Evolutionary conservation across 2,113 vertebrate genomes (phyloP).

Genomic region (Psammodynastes pulverulentus): DNA sequence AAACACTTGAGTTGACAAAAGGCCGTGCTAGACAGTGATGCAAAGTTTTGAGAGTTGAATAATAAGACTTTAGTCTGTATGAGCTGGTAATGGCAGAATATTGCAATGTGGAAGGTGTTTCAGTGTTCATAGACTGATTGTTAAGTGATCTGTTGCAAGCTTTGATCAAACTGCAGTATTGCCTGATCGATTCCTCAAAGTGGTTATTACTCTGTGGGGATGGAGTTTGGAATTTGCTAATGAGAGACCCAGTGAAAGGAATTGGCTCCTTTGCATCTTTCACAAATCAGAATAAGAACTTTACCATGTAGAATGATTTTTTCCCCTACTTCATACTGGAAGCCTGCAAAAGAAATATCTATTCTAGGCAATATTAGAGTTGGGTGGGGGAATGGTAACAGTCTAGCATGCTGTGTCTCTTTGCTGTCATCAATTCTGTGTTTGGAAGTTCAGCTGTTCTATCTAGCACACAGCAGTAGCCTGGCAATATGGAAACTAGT

Average conservation of each 20-base stretch:
- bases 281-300: background rate
- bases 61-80: background rate
- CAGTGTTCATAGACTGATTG: background rate
- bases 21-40: background rate
- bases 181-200: background rate
- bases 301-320: background rate
- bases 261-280: background rate
- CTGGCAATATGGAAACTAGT: background rate
- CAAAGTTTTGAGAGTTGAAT: background rate
- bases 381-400: background rate
- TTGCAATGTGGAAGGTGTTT: background rate
- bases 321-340: background rate
- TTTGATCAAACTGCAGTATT: background rate
- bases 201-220: no score
- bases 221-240: background rate
- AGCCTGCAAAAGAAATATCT: background rate
- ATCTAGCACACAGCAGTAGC: background rate
- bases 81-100: background rate
- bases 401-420: background rate
- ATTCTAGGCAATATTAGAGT: background rate
- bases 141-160: background rate
- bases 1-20: background rate
- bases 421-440: background rate
- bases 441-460: background rate
- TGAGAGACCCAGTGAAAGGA: background rate